Evolutionary conservation across 2,888 invertebrate genomes (phyloP).

Genomic region (Drosophila ustulata): DNA sequence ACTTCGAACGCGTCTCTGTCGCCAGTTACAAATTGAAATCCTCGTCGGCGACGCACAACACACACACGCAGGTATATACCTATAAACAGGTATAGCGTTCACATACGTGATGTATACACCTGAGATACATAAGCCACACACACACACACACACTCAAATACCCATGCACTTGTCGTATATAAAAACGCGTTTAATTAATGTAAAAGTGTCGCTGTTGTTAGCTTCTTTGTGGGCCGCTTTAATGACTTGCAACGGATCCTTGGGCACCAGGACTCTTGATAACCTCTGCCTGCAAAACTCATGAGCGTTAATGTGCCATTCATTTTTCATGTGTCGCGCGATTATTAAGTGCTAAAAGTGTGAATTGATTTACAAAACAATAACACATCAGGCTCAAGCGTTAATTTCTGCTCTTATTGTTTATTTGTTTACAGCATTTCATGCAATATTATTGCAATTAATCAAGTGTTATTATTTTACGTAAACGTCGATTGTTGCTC

Average conservation of each 20-base stretch:
- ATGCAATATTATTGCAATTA: conserved; percentile 10
- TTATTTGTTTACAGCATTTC: conserved; percentile 20
- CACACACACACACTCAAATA: conserved; percentile 15
- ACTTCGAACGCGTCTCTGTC: conserved; percentile 31
- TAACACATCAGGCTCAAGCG: conserved; percentile 15
- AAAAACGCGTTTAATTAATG: conserved; percentile 80
- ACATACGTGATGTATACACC: conserved; percentile 58
- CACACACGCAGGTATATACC: conserved; percentile 23
- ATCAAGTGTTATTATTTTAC: conserved; percentile 19
- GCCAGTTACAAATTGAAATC: conserved; percentile 16
- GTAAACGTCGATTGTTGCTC: conserved; percentile 11
- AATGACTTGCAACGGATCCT: conserved; percentile 49
- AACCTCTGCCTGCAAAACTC: conserved; percentile 33
- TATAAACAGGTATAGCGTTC: conserved; percentile 40
- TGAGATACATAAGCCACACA: conserved; percentile 39
- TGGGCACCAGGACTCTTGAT: conserved; percentile 10
- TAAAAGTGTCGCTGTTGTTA: conserved; percentile 67
- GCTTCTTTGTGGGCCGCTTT: conserved; percentile 44
- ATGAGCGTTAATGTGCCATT: conserved; percentile 68
- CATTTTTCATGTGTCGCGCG: conserved; percentile 52
- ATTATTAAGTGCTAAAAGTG: conserved; percentile 65
- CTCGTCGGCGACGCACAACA: conserved; percentile 40
- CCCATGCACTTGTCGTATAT: conserved; percentile 35
- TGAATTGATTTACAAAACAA: conserved; percentile 45
- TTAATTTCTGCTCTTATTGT: conserved; percentile 11